Base-by-base conservation (phyloP, 2,113 vertebrate species). In the Tringa solitaria region DNA sequence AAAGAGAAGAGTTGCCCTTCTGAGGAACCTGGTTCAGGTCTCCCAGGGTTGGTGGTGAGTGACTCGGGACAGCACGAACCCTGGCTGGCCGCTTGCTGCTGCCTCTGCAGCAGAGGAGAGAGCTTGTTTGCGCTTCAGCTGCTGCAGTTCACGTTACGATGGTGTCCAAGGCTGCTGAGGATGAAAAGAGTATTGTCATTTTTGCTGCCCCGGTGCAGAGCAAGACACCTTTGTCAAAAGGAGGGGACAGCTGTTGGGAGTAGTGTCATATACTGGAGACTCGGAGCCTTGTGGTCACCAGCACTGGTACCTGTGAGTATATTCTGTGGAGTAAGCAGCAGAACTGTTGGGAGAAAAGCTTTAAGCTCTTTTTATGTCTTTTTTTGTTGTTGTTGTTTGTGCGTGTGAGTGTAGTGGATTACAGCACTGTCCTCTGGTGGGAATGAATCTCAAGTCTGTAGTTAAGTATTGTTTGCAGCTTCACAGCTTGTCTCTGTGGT, bases 401-500 rank as follows among this genome's bases (percentile, higher is more conserved):
- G 14, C 2, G 27, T 30, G 41, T 37, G n/a, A 26, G 23, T 33
- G 22, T 33, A 4, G 16, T 45, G 59, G 32, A 18, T 77, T 69
- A 53, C 37, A 92, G 32, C 56, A 19, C 41, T 63, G 41, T 78
- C 41, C 56, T 95, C 54, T 67, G 72, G 28, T 75, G 54, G 46
- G 45, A 65, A 24, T 50, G 48, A 48, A 21, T 23, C 70, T 57
- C n/a, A 59, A 85, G 57, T 48, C 86, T 77, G 60, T 50, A 63
- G 75, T 89, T 86, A 64, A 61, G 51, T 41, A 3, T 27, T 63
- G 51, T 80, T 92, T 90, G 73, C 72, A 92, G 64, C 56, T 89
- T 95, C 37, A 33, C 63, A 39, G 84, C 80, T 92, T 1, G 0
- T 61, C 14, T 68, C 72, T 77, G 65, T 72, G 73, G 65, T 87